Percentiles rank a stretch among this genome's conserved stretches.
Conservation (phyloP, 2,888 invertebrate species). For the Teinopalpus imperialis region DNA sequence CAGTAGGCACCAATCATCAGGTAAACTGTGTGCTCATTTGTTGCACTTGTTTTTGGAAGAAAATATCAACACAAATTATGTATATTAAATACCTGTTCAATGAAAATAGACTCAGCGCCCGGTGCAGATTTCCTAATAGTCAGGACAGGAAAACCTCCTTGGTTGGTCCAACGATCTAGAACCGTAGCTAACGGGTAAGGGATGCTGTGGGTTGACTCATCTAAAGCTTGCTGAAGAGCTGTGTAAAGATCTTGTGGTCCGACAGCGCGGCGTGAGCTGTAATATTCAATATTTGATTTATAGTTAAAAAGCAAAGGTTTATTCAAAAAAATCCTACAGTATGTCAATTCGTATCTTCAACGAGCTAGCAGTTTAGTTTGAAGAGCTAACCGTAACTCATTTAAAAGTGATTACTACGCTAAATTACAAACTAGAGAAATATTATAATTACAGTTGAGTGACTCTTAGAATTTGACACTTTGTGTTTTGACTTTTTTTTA, state of each 20-base stretch:
- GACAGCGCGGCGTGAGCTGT: slow-evolving; percentile 54
- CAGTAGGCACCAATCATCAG: no score
- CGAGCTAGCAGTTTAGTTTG: no score
- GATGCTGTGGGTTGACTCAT: slow-evolving; percentile 47
- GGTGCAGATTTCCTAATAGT: slow-evolving; percentile 76
- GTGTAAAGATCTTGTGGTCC: slow-evolving; percentile 55
- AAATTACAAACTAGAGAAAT: no score
- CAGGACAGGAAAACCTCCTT: slow-evolving; percentile 89
- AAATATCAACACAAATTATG: no score
- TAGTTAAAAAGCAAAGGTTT: background rate
- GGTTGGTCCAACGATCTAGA: slow-evolving; percentile 88
- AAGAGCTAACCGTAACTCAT: no score
- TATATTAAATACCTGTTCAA: slow-evolving; percentile 59
- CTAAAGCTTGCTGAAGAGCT: slow-evolving; percentile 47
- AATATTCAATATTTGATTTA: slow-evolving; percentile 2
- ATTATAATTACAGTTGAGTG: no score
- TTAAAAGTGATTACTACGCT: no score
- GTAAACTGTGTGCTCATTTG: no score
- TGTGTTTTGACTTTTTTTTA: no score
- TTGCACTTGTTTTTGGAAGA: no score
- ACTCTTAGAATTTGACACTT: background rate
- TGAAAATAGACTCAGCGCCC: slow-evolving; percentile 49
- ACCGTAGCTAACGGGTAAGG: slow-evolving; percentile 78
- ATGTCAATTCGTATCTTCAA: no score
- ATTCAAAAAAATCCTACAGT: no score